Base-by-base conservation (phyloP, 2,888 invertebrate species). In the Homarus gammarus region DNA sequence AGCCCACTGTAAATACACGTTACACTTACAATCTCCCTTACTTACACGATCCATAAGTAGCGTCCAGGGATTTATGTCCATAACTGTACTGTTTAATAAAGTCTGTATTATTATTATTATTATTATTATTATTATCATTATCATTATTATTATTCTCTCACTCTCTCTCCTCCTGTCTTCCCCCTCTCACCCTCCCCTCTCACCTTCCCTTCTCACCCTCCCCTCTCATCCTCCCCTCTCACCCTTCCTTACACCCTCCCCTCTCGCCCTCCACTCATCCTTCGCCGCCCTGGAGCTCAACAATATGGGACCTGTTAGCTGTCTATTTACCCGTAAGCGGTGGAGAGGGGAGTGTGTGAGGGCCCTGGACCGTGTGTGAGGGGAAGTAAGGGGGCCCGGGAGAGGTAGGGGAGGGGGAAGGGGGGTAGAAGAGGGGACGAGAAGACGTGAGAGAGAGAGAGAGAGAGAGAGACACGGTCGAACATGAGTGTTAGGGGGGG, bases 291-390 rank as follows among this genome's bases (percentile, higher is more conserved):
- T 56, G 18, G 33, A 73, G 73, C 3, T 56, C 38, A 31, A 84
- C 84, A 84, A 81, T 81, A 81, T 44, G 73, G 73, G 15, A 84
- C 84, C 84, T 84, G 84, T 73, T 84, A 73, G 84, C 73, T 83
- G 83, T 31, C 83, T 83, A 72, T 83, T 83, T 83, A 51, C 70
- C 83, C 83, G 83, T 83, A 83, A 83, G 73, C 84, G 84, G 75
- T 72, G 73, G 84, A 73, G 84, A 84, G 84, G 38, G 84, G 56
- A 36, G 49, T n/a, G 33, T 15, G 81, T 56, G 40, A 18, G 81
- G 61, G 56, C 22, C 38, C 33, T 33, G 56, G 33, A 56, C 51
- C 36, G 79, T 38, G 79, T 15, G 51, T 18, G 61, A 61, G 79
- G 56, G 51, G 78, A 51, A 15, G 64, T n/a, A n/a, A n/a, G n/a